phyloP scores from a whole-genome alignment of 2,888 invertebrate species.

The Philopedon plagiatum region DNA sequence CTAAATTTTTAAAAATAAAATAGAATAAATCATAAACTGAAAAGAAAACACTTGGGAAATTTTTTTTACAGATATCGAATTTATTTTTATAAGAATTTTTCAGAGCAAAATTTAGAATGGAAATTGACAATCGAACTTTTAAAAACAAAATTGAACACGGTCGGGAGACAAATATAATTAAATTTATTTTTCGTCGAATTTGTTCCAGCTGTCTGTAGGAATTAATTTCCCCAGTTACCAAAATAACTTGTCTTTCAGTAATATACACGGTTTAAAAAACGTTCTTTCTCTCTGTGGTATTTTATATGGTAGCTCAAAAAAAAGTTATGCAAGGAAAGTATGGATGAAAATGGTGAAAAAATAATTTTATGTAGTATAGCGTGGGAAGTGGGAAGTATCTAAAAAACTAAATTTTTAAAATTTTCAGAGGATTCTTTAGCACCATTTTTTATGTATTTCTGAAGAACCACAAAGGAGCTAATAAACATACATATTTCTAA shows the following conservation, averaged over 20 bases:
- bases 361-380: too few relatives aligned
- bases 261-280: not conserved
- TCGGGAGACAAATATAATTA: constrained; percentile 24
- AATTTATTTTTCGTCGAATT: constrained; percentile 41
- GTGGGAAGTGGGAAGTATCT: too few relatives aligned
- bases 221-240: constrained; percentile 32
- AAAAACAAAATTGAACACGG: constrained; percentile 27
- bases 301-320: not conserved
- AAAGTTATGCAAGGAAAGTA: too few relatives aligned
- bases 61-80: not conserved
- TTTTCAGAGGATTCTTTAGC: too few relatives aligned
- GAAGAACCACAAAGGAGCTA: too few relatives aligned
- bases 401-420: too few relatives aligned
- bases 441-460: too few relatives aligned
- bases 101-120: not conserved
- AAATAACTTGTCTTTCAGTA: constrained; percentile 22
- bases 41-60: not conserved
- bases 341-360: too few relatives aligned
- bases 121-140: constrained; percentile 31
- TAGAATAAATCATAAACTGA: too few relatives aligned
- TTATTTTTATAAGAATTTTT: not conserved
- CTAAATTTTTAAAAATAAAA: too few relatives aligned
- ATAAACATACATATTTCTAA: too few relatives aligned
- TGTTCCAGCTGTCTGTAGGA: constrained; percentile 35
- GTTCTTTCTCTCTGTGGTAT: not conserved